These are phyloP conservation scores for Spialia ferax DNA, from an alignment of 2,888 invertebrate genomes.

Conservation along the genomic window DNA sequence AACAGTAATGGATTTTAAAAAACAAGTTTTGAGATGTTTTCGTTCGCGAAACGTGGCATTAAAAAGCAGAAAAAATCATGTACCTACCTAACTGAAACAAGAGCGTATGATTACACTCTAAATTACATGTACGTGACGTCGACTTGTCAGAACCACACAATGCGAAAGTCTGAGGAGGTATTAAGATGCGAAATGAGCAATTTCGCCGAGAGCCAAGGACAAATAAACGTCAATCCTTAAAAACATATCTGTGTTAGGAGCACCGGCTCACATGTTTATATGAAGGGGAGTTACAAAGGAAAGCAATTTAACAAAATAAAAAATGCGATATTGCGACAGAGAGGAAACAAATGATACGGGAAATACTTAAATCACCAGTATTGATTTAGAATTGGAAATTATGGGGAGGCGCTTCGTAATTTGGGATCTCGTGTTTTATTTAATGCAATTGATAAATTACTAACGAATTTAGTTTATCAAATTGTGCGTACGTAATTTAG, in stretches of 20 bases:
- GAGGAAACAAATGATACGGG: slow-evolving; percentile 83
- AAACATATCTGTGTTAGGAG: slow-evolving; percentile 79
- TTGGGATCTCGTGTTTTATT: slow-evolving; percentile 24
- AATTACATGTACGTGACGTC: slow-evolving; percentile 26
- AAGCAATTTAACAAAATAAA: slow-evolving; percentile 85
- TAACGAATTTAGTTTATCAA: slow-evolving; percentile 14
- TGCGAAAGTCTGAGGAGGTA: slow-evolving; percentile 35
- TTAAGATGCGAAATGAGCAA: slow-evolving; percentile 64
- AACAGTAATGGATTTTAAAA: no score
- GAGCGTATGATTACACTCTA: no score
- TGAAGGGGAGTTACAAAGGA: slow-evolving; percentile 77
- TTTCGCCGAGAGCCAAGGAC: slow-evolving; percentile 76
- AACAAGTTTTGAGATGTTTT: no score
- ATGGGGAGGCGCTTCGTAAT: slow-evolving; percentile 41
- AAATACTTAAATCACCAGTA: slow-evolving; percentile 83
- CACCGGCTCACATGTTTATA: slow-evolving; percentile 67
- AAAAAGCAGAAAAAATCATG: slow-evolving; percentile 15
- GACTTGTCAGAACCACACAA: slow-evolving; percentile 35
- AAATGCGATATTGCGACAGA: slow-evolving; percentile 75
- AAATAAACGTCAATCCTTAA: slow-evolving; percentile 81
- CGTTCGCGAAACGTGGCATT: no score
- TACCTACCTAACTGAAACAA: slow-evolving; percentile 20
- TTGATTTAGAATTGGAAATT: slow-evolving; percentile 77
- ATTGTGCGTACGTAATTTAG: neutral
- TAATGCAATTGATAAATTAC: slow-evolving; percentile 8